Conservation (phyloP, 2,113 vertebrate species). For the Sylvia atricapilla region DNA sequence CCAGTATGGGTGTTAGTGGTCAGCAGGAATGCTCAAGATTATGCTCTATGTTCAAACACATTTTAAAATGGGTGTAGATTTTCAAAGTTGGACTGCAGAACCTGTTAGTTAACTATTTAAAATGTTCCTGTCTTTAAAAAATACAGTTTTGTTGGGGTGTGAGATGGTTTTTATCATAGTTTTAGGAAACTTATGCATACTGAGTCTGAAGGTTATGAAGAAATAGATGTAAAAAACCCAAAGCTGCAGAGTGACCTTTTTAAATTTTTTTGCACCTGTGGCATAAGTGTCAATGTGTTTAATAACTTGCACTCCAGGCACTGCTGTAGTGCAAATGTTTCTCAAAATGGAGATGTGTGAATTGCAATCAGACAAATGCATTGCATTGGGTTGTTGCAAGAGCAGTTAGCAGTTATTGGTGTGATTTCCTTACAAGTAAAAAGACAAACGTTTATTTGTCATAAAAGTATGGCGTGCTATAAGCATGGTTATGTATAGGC, state of each 20-base stretch:
- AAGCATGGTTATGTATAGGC: background rate
- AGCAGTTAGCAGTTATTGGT: background rate
- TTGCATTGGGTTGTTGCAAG: background rate
- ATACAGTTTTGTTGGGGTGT: background rate
- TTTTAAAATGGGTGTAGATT: background rate
- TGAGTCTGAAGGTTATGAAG: background rate
- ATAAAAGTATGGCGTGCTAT: background rate
- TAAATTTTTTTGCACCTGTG: background rate
- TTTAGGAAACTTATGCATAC: background rate
- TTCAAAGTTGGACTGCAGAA: background rate
- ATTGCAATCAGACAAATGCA: background rate
- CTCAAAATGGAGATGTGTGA: background rate
- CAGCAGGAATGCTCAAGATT: background rate
- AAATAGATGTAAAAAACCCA: background rate
- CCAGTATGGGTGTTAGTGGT: background rate
- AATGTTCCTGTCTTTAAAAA: background rate
- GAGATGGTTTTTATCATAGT: background rate
- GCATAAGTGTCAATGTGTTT: background rate
- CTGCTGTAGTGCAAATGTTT: background rate
- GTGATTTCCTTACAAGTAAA: background rate
- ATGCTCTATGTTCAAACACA: rapidly evolving
- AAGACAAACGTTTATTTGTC: background rate
- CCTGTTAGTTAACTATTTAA: background rate
- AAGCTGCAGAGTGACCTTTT: background rate
- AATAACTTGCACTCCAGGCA: background rate